These are phyloP conservation scores for Mizuhopecten yessoensis DNA, from an alignment of 1,140 invertebrate species.

Conservation along the genomic window DNA sequence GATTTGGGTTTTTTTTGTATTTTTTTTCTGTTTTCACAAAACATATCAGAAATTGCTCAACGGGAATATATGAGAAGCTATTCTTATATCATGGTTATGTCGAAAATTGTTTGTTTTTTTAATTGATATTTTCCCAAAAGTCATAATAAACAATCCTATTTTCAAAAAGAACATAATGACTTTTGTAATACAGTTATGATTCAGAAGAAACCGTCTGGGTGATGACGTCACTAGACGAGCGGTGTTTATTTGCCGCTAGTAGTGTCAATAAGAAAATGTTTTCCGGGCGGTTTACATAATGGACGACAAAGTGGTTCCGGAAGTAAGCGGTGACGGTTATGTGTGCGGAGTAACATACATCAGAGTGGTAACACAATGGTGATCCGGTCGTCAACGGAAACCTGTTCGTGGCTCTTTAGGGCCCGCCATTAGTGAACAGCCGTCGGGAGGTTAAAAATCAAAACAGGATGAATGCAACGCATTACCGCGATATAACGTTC, in stretches of 20 bases:
- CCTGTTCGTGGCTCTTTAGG: neutral
- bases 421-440: neutral
- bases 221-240: neutral
- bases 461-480: neutral
- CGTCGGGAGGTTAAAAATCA: neutral
- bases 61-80: too few species aligned
- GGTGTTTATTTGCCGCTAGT: neutral
- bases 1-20: too few species aligned
- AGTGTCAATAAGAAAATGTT: neutral
- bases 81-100: too few species aligned
- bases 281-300: neutral
- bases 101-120: too few species aligned
- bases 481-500: neutral
- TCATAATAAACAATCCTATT: too few species aligned
- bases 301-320: conserved; percentile 16
- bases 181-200: neutral
- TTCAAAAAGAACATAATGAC: too few species aligned
- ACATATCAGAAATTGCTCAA: too few species aligned
- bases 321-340: neutral
- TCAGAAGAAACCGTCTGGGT: neutral
- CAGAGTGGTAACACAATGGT: neutral
- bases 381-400: conserved; percentile 6
- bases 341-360: conserved; percentile 15
- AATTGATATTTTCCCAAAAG: too few species aligned
- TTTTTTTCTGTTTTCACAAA: too few species aligned